Evolutionary conservation across 2,797 vertebrate genomes (phyloP).

Genomic region (Chrysocyon brachyurus): DNA sequence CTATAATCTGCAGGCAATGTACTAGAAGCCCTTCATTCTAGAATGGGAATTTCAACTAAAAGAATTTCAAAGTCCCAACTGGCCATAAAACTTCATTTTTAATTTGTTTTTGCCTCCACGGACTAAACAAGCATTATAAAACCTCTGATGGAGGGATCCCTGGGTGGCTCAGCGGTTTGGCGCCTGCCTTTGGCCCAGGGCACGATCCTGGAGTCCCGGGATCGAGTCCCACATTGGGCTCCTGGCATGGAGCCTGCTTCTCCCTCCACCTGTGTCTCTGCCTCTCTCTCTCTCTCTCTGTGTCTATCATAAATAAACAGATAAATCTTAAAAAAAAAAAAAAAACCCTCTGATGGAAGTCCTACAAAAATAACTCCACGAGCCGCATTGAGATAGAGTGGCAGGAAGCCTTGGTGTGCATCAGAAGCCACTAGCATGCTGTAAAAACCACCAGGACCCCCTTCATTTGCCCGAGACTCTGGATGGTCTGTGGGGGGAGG

Average conservation of each 20-base stretch:
- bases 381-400: not conserved
- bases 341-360: not conserved
- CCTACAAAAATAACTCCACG: not conserved
- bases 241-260: no score
- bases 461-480: not conserved
- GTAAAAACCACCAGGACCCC: not conserved
- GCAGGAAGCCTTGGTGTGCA: not conserved
- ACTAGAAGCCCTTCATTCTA: not conserved
- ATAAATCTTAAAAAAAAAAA: no score
- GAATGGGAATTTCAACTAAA: not conserved
- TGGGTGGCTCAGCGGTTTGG: no score
- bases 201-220: no score
- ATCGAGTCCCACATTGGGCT: no score
- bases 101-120: not conserved
- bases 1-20: not conserved
- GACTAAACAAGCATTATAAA: not conserved
- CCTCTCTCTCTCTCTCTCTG: no score
- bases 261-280: no score
- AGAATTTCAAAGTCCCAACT: not conserved
- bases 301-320: no score
- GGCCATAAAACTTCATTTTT: not conserved
- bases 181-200: no score
- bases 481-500: not conserved
- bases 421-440: not conserved
- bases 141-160: not conserved